Base-by-base conservation (phyloP, 2,113 vertebrate species). In the Gulo gulo region DNA sequence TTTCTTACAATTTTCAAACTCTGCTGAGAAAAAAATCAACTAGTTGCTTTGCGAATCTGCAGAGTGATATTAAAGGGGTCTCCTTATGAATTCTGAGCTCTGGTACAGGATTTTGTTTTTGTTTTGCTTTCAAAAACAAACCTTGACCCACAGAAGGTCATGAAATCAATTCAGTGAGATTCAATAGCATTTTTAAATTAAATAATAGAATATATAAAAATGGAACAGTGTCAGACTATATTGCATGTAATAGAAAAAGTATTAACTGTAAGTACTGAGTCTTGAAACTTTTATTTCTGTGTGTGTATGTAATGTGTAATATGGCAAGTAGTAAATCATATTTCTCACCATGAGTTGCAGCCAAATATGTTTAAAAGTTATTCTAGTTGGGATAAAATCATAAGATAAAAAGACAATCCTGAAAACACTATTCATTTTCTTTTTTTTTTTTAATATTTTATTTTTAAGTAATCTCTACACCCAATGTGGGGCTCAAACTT, bases 91-190 rank as follows among this genome's bases (percentile, higher is more conserved):
- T 74, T 57, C n/a, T 84, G 74, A 86, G 23, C 61, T 89, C 84
- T 63, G 76, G 9, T 20, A 61, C 1, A 63, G 47, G 11, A n/a
- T 57, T 88, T 45, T 84, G 57, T n/a, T 36, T 82, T 81, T 76
- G 9, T 61, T 87, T 61, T 42, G 24, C 83, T 85, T 94, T 65
- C 73, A 96, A 97, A 76, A 69, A 89, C 24, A 90, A 76, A 88
- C 11, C 26, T 18, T 47, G 31, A 90, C 24, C 20, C 59, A 88
- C 9, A 39, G 24, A 87, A 5, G 7, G 42, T 63, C 83, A 86
- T 6, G 0, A 65, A 90, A 93, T 90, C 81, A 86, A 76, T 67
- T 76, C 81, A 67, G 4, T 73, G 45, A 73, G 34, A 69, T 21
- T 84, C 52, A 59, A n/a, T 34, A 61, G 36, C 5, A 90, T 69